These are phyloP conservation scores for Graptemys geographica DNA, from an alignment of 2,797 vertebrate genomes.

Conservation along the genomic window DNA sequence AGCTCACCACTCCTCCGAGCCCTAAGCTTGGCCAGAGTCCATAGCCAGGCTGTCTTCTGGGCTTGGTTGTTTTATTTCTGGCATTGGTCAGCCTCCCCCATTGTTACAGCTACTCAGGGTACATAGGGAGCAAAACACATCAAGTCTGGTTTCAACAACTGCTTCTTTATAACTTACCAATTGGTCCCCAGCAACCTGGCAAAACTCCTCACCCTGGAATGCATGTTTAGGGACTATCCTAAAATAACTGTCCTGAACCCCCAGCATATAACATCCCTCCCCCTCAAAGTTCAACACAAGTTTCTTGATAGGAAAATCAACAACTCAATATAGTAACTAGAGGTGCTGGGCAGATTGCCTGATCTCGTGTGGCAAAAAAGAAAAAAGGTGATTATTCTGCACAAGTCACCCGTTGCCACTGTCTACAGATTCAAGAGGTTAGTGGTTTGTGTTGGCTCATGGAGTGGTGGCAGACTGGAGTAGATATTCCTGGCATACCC, in stretches of 20 bases:
- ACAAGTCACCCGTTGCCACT: not conserved
- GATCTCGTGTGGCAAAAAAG: not conserved
- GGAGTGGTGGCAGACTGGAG: not conserved
- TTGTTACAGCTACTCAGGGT: not conserved
- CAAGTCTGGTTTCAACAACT: not conserved
- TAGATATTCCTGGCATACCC: not conserved
- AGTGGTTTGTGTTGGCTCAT: not conserved
- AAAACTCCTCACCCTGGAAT: not conserved
- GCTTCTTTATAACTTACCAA: not conserved
- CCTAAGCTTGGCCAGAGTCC: not conserved
- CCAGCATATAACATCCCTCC: not conserved
- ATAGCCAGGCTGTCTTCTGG: not conserved
- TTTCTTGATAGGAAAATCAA: not conserved
- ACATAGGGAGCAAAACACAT: not conserved
- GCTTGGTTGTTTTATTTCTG: slow-evolving; percentile 42
- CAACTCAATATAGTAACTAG: not conserved
- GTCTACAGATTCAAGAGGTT: not conserved
- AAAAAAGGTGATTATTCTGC: not conserved
- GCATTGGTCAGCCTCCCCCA: not conserved
- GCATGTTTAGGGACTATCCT: not conserved
- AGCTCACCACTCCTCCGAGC: not conserved
- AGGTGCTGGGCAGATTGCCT: not conserved
- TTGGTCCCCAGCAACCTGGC: not conserved
- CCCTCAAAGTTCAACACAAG: not conserved
- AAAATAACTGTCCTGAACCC: not conserved